These are phyloP conservation scores for Scatophagus argus DNA, from an alignment of 2,113 vertebrate genomes.

Conservation along the genomic window DNA sequence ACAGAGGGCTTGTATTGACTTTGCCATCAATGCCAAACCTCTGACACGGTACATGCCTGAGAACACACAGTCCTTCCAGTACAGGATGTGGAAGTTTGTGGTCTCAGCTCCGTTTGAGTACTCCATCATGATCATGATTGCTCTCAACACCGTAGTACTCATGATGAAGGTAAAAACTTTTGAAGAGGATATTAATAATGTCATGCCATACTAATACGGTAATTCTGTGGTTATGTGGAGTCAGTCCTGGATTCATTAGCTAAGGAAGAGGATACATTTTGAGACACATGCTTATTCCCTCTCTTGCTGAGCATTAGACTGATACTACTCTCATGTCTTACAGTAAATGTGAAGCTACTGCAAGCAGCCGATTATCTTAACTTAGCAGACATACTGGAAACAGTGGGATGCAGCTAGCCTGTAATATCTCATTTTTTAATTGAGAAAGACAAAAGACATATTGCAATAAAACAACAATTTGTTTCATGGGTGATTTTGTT, in stretches of 20 bases:
- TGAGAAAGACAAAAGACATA: too few relatives aligned
- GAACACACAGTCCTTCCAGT: slow-evolving; percentile 95
- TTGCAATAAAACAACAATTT: too few relatives aligned
- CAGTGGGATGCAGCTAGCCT: background rate
- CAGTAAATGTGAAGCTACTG: background rate
- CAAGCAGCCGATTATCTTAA: background rate
- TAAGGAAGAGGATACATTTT: background rate
- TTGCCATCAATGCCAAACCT: slow-evolving; percentile 95
- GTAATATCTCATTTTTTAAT: too few relatives aligned
- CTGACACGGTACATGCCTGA: slow-evolving; percentile 97
- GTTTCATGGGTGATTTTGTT: too few relatives aligned
- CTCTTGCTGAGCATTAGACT: background rate
- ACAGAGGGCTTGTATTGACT: slow-evolving; percentile 98
- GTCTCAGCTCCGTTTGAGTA: slow-evolving; percentile 97
- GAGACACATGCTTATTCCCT: too few relatives aligned
- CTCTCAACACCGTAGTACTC: slow-evolving; percentile 96
- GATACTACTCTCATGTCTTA: background rate
- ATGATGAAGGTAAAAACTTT: slow-evolving; percentile 94
- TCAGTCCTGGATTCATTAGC: background rate
- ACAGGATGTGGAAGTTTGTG: slow-evolving; percentile 97
- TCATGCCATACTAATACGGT: background rate
- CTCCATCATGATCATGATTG: slow-evolving; percentile 99
- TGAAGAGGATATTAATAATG: background rate
- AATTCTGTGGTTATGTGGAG: background rate
- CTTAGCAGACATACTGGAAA: background rate